Conservation (phyloP, 2,113 vertebrate species). For the Monarcha castaneiventris region DNA sequence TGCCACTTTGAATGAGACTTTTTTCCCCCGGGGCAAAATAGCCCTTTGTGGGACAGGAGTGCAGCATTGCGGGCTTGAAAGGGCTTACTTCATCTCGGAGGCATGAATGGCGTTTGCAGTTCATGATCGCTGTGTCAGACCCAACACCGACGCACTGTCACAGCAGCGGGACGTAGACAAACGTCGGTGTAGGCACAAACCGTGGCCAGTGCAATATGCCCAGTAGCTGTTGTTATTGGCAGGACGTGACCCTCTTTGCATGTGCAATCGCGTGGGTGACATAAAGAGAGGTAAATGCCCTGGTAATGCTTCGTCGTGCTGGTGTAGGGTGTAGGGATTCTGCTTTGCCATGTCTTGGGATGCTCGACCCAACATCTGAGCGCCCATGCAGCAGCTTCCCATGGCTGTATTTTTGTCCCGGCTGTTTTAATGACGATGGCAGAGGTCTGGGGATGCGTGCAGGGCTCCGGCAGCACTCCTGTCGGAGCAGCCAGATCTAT, state of each 20-base stretch:
- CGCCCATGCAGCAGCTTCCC: too few relatives aligned
- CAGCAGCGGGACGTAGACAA: neutral
- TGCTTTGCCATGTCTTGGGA: fast-evolving
- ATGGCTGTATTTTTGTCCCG: neutral
- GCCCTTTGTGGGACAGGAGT: constrained; percentile 19
- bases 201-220: fast-evolving
- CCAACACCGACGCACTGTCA: neutral
- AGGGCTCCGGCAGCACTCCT: neutral
- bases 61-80: neutral
- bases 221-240: fast-evolving
- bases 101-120: neutral
- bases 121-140: neutral
- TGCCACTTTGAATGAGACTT: neutral
- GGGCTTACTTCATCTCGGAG: neutral
- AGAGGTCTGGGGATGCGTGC: too few relatives aligned
- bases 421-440: neutral
- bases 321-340: fast-evolving
- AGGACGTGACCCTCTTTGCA: neutral
- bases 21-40: neutral
- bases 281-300: fast-evolving
- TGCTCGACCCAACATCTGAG: neutral
- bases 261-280: fast-evolving
- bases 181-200: fast-evolving
- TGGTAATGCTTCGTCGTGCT: neutral
- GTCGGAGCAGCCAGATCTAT: neutral